These are phyloP conservation scores for Muscicapa comitata DNA, from an alignment of 2,797 vertebrate species.

Conservation along the genomic window DNA sequence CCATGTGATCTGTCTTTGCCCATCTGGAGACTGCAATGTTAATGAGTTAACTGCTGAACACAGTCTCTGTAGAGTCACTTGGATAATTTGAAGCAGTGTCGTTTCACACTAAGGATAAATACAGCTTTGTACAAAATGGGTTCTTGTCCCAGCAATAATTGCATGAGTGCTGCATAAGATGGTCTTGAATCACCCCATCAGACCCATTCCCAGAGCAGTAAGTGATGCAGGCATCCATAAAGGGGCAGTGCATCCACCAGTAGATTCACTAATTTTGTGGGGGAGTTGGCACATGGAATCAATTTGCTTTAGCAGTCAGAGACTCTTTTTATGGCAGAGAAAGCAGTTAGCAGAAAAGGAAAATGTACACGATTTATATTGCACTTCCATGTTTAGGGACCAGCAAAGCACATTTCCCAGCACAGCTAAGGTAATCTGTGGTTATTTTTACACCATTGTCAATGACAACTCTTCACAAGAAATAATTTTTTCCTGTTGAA, in stretches of 20 bases:
- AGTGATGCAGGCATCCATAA: not conserved
- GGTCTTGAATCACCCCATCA: constrained; percentile 31
- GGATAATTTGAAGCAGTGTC: constrained; percentile 26
- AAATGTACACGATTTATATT: constrained; percentile 1
- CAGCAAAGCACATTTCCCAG: not conserved
- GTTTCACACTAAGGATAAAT: constrained; percentile 44
- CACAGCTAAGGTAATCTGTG: not conserved
- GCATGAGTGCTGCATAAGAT: not conserved
- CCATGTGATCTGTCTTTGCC: not conserved
- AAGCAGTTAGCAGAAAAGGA: not conserved
- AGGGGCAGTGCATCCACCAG: not conserved
- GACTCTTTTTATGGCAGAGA: constrained; percentile 23
- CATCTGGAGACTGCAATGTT: constrained; percentile 41
- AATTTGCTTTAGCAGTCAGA: constrained; percentile 22
- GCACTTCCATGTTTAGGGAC: not conserved
- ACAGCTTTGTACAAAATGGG: constrained; percentile 41
- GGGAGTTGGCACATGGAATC: constrained; percentile 1
- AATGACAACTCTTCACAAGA: not conserved
- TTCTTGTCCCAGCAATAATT: constrained; percentile 51
- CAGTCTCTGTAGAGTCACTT: constrained; percentile 28
- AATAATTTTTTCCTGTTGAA: not conserved
- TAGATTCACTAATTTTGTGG: not conserved
- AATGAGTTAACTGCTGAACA: constrained; percentile 50
- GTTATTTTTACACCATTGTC: not conserved
- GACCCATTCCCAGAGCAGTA: constrained; percentile 28